phyloP scores from a whole-genome alignment of 2,797 vertebrate genomes.

The Austrolebias charrua region DNA sequence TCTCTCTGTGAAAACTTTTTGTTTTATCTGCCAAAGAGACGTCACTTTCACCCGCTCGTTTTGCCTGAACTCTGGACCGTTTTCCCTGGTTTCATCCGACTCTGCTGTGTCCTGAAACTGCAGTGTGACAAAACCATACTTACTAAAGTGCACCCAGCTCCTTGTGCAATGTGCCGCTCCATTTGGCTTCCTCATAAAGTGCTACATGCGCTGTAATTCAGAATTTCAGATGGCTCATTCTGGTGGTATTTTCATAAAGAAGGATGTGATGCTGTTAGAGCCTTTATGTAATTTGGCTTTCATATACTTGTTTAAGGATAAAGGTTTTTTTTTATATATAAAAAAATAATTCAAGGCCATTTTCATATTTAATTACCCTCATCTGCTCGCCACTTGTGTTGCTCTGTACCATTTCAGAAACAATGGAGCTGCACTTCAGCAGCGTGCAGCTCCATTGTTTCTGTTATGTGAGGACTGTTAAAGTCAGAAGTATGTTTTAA shows the following conservation, averaged over 20 bases:
- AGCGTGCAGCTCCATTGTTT: slow-evolving; percentile 46
- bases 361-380: slow-evolving; percentile 26
- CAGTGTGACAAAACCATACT: slow-evolving; percentile 20
- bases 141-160: slow-evolving; percentile 14
- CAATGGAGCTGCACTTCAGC: slow-evolving; percentile 40
- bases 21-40: slow-evolving; percentile 65
- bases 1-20: slow-evolving; percentile 35
- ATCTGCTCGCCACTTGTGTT: slow-evolving; percentile 35
- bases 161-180: slow-evolving; percentile 9
- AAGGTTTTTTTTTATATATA: slow-evolving; percentile 3
- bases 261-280: slow-evolving; percentile 20
- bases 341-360: too few relatives aligned
- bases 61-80: slow-evolving; percentile 34
- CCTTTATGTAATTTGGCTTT: slow-evolving; percentile 13
- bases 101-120: slow-evolving; percentile 16
- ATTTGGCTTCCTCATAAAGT: slow-evolving; percentile 57
- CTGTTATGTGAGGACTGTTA: slow-evolving; percentile 46
- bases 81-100: slow-evolving; percentile 24
- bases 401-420: slow-evolving; percentile 49
- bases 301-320: slow-evolving; percentile 13
- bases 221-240: slow-evolving; percentile 16
- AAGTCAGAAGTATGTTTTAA: slow-evolving; percentile 59
- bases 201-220: slow-evolving; percentile 19
- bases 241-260: slow-evolving; percentile 23
- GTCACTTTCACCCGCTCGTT: slow-evolving; percentile 48